phyloP scores from a whole-genome alignment of 2,113 vertebrate species.

The Gymnorhina tibicen region DNA sequence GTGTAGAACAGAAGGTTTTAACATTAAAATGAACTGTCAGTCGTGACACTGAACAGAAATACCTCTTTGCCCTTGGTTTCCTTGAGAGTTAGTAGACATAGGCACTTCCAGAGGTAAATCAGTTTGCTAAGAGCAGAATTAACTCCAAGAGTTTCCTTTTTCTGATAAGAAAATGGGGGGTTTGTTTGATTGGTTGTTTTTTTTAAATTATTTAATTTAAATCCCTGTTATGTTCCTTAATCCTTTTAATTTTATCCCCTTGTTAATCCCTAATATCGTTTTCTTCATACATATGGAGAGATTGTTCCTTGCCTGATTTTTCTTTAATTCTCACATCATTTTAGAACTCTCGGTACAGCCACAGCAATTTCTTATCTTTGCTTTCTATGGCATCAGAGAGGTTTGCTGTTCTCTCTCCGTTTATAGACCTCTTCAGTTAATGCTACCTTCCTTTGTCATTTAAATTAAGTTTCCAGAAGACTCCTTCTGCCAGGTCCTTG shows the following conservation, averaged over 20 bases:
- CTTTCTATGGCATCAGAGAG: neutral
- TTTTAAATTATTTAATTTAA: neutral
- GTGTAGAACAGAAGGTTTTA: neutral
- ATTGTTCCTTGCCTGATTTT: neutral
- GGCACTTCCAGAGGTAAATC: neutral
- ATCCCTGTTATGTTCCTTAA: neutral
- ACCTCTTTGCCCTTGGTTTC: neutral
- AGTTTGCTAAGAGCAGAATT: neutral
- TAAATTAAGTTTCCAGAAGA: slow-evolving; percentile 1
- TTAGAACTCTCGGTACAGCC: neutral
- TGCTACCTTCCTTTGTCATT: neutral
- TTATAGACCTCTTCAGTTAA: neutral
- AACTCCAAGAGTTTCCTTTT: neutral
- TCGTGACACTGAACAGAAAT: neutral
- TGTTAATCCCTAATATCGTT: neutral
- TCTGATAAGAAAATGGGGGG: neutral
- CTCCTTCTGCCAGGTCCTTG: neutral
- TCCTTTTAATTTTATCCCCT: neutral
- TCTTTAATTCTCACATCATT: neutral
- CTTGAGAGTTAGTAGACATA: neutral
- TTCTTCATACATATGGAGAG: neutral
- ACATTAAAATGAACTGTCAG: neutral
- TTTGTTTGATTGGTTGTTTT: neutral
- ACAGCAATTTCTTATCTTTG: neutral
- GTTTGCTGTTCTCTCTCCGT: neutral